Base-by-base conservation (phyloP, 2,888 invertebrate species). In the Drosophila mimica region DNA sequence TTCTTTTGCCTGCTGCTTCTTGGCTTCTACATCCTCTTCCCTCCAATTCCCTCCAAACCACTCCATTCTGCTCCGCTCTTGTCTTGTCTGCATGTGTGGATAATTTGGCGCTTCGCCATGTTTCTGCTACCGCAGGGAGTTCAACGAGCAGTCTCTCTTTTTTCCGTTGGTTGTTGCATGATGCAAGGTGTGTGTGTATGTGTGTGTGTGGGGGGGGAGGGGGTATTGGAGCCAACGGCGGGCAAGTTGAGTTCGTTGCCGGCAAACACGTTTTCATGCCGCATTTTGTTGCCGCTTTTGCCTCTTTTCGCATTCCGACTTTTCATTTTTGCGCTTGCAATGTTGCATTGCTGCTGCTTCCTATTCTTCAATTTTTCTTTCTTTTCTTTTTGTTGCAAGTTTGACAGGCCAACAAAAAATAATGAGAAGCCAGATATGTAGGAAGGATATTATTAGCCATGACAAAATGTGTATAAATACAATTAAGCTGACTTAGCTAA, bases 61-160 rank as follows among this genome's bases (percentile, higher is more conserved):
- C 48, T 11, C 6, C 46, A 9, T 38, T 51, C 46, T 31, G 31
- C 33, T 49, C 68, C 36, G 52, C 51, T 51, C 11, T 38, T 34
- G 40, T 68, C 48, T 62, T 69, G 70, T 66, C 54, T 63, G 75
- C 81, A 88, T 91, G 90, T 84, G 91, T 88, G 90, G 86, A 90
- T 88, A 90, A 88, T 91, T 91, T 91, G 91, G 91, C 91, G 91
- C 91, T 88, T 90, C 89, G 91, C 91, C 91, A 91, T 91, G 89
- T 89, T 88, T 80, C 81, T 78, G 40, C 11, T 13, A 46, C 59
- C 46, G 20, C 34, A 48, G 63, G 67, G 69, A 78, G 72, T 77
- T 62, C 60, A 66, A 54, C 57, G 68, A 57, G 60, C 30, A 58
- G 67, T 64, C 63, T 68, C 65, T 53, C 15, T 17, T 7, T 66